These are phyloP conservation scores for Pangasius larnaudii DNA, from an alignment of 2,797 vertebrate species.

Conservation along the genomic window DNA sequence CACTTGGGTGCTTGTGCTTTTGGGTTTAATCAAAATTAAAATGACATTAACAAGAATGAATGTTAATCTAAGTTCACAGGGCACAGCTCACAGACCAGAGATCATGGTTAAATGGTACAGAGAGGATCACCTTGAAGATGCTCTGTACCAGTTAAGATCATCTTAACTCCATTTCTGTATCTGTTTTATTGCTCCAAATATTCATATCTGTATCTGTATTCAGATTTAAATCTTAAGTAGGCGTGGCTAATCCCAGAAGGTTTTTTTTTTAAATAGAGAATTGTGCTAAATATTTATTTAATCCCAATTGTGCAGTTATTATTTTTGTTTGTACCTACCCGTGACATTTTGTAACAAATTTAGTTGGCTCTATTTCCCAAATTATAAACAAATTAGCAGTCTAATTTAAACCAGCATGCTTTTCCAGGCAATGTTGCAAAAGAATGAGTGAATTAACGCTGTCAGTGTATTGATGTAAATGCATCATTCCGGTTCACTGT, in stretches of 20 bases:
- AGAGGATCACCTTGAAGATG: background rate
- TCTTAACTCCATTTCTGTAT: background rate
- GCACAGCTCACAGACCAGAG: background rate
- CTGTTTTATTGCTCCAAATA: background rate
- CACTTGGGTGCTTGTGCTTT: background rate
- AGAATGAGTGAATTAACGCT: background rate
- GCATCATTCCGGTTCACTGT: background rate
- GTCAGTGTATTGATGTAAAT: background rate
- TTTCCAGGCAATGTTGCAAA: background rate
- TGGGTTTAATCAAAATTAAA: background rate
- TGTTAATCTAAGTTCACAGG: background rate
- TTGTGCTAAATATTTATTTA: background rate
- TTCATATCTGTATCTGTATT: background rate
- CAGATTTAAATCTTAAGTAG: background rate
- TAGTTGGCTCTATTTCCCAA: background rate
- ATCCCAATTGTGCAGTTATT: background rate
- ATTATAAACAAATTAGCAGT: background rate
- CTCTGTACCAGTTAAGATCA: background rate
- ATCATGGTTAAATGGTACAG: background rate
- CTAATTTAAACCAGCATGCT: background rate
- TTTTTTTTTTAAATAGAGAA: background rate
- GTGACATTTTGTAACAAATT: background rate
- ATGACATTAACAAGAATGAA: background rate
- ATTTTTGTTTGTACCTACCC: background rate
- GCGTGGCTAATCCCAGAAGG: background rate